These are phyloP conservation scores for Phragmatobia fuliginosa DNA, from an alignment of 2,888 invertebrate species.

Conservation along the genomic window DNA sequence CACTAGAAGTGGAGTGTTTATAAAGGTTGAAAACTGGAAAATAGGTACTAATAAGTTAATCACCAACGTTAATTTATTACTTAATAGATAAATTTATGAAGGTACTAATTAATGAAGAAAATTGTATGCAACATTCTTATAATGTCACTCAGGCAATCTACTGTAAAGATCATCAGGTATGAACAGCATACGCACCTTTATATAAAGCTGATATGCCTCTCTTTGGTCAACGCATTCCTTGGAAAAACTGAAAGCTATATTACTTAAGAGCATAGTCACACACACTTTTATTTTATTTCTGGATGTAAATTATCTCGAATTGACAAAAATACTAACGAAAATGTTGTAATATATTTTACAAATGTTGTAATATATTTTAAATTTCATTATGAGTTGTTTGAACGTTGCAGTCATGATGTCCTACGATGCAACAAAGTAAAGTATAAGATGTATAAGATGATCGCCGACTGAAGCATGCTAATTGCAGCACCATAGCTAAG, in stretches of 20 bases:
- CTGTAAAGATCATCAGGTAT: too few species aligned
- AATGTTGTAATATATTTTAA: neutral
- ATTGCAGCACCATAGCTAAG: conserved; percentile 30
- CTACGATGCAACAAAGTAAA: neutral
- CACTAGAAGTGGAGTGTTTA: too few species aligned
- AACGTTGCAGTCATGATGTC: neutral
- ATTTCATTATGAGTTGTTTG: neutral
- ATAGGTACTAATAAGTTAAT: too few species aligned
- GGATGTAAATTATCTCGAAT: too few species aligned
- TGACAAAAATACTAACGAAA: too few species aligned
- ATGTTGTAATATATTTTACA: too few species aligned
- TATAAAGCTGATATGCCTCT: neutral
- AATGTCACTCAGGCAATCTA: neutral
- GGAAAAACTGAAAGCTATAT: neutral
- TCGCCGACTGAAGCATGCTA: conserved; percentile 29
- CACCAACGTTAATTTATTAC: neutral
- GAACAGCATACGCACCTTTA: neutral
- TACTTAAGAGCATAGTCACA: too few species aligned
- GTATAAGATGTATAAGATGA: neutral
- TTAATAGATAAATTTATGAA: neutral
- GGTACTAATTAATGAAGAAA: neutral
- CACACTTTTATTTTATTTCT: too few species aligned
- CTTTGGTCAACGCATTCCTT: neutral
- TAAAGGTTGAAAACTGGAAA: too few species aligned
- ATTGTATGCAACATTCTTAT: neutral